A percentile compares a stretch with the other conserved stretches of the same genome.
phyloP scores from a whole-genome alignment of 2,888 invertebrate species.

The Phortica okadai region DNA sequence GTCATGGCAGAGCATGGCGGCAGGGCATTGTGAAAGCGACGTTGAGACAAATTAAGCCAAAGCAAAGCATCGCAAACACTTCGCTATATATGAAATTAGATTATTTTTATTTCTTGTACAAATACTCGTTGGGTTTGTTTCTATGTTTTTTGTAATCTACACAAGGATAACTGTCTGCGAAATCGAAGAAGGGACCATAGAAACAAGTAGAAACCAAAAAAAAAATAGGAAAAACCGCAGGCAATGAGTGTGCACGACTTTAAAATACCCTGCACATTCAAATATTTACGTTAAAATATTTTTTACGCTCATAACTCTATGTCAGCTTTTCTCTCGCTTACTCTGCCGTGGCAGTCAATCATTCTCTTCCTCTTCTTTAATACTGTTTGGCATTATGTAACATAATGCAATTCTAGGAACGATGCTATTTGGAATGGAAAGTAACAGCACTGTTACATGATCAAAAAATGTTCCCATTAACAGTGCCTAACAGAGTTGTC shows the following conservation, averaged over 20 bases:
- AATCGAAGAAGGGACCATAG: not conserved
- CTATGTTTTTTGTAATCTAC: slow-evolving; percentile 19
- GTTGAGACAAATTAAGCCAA: not conserved
- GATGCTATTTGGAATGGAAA: too few relatives aligned
- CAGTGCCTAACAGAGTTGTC: too few relatives aligned
- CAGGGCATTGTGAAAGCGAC: not conserved
- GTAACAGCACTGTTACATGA: too few relatives aligned
- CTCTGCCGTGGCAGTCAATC: too few relatives aligned
- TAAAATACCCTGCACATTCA: too few relatives aligned
- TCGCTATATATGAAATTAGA: slow-evolving; percentile 15
- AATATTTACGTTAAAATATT: too few relatives aligned
- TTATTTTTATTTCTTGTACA: slow-evolving; percentile 25
- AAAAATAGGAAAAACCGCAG: not conserved
- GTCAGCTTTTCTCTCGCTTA: too few relatives aligned
- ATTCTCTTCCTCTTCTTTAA: too few relatives aligned
- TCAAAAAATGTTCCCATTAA: not conserved
- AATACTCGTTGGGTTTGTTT: not conserved
- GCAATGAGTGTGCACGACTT: too few relatives aligned
- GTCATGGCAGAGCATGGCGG: too few relatives aligned
- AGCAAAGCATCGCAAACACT: slow-evolving; percentile 2
- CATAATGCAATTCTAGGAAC: not conserved
- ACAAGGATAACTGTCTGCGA: not conserved
- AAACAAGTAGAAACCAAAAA: not conserved
- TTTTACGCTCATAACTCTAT: not conserved
- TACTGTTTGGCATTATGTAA: too few relatives aligned